These are phyloP conservation scores for Laspeyria flexula DNA, from an alignment of 2,888 invertebrate species.

Conservation along the genomic window DNA sequence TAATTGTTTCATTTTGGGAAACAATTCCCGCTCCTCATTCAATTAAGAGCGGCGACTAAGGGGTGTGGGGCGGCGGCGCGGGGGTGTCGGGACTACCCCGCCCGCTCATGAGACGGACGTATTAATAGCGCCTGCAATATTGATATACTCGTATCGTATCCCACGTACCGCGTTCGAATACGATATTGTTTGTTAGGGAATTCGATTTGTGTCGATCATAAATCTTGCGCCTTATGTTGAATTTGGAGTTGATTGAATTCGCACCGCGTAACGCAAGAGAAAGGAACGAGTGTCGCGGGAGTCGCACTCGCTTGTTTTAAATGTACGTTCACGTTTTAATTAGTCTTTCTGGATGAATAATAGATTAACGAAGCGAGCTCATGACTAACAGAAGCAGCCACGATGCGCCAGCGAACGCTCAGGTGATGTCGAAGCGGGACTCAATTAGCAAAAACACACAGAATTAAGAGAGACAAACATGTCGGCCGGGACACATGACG, in stretches of 20 bases:
- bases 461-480: conserved; percentile 83
- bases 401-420: conserved; percentile 41
- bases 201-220: conserved; percentile 86
- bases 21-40: conserved; percentile 87
- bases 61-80: conserved; percentile 56
- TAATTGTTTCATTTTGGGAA: conserved; percentile 87
- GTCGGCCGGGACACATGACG: conserved; percentile 73
- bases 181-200: conserved; percentile 86
- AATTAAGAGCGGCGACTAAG: conserved; percentile 85
- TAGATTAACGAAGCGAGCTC: conserved; percentile 60
- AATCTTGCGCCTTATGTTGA: conserved; percentile 86
- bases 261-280: conserved; percentile 63
- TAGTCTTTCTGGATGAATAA: conserved; percentile 71
- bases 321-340: conserved; percentile 56
- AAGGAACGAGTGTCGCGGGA: conserved; percentile 32
- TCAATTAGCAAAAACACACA: conserved; percentile 85
- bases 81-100: conserved; percentile 58
- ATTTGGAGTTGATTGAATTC: conserved; percentile 82
- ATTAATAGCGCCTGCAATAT: conserved; percentile 86
- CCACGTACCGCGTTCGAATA: conserved; percentile 81
- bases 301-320: conserved; percentile 40
- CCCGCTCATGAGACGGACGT: conserved; percentile 85
- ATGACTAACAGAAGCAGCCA: conserved; percentile 25
- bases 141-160: conserved; percentile 84
- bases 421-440: conserved; percentile 73